Base-by-base conservation (phyloP, 2,113 vertebrate genomes). In the Aptenodytes forsteri region DNA sequence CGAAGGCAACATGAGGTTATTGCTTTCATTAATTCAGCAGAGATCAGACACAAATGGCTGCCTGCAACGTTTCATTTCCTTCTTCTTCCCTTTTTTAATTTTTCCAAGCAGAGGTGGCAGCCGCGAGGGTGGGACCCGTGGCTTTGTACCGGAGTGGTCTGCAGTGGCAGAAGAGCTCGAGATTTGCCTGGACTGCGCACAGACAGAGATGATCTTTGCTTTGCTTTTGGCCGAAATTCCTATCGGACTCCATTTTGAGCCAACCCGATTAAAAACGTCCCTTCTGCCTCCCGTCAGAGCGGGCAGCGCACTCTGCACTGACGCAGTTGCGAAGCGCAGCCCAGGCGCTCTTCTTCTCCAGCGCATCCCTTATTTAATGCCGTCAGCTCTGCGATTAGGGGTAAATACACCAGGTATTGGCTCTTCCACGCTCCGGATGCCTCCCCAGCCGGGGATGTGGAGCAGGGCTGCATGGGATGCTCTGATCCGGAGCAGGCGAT, bases 391-490 rank as follows among this genome's bases (percentile, higher is more conserved):
- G 52, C 0, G 2, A 38, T 55, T 36, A 10, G 55, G 29, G 62
- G 66, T 65, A 46, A 87, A 83, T 38, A 69, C 40, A 64, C 25
- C 78, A 32, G 65, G 13, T 54, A 47, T 4, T 25, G 88, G 70
- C 30, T 92, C 10, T 67, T 75, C 46, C 47, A 13, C 0, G 1
- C 50, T 54, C 26, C 0, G 1, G 46, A 47, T 61, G n/a, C 49
- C 38, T 88, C n/a, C 42, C 11, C n/a, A 40, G 86, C 3, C 0
- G 0, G 65, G 46, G 66, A 54, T 27, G 52, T 0, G 0, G 25
- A 42, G 61, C 20, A 72, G 36, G 62, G n/a, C 49, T 40, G 71
- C 54, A 59, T 0, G 21, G 55, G 58, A 75, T 83, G 83, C 64
- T 84, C 54, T 16, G 67, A 65, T 30, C 9, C 13, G 4, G 71